Percentiles rank a stretch among this genome's conserved stretches.
Conservation (phyloP, 2,113 vertebrate species). For the Podarcis cretensis region DNA sequence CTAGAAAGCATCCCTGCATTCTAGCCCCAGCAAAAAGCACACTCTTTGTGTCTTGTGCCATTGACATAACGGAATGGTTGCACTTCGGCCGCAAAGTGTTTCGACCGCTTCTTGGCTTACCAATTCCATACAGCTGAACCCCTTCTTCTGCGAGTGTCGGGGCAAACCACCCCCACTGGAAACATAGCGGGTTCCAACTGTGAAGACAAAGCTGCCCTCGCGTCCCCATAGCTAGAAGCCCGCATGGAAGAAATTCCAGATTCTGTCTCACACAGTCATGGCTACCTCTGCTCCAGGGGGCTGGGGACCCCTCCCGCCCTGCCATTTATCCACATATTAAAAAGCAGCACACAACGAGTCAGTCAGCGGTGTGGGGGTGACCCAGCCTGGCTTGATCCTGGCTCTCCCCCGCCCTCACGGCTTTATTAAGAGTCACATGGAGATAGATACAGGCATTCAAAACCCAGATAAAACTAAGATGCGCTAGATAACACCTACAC, state of each 20-base stretch:
- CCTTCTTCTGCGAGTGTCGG: background rate
- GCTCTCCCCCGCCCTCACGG: slow-evolving; percentile 36
- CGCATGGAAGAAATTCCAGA: background rate
- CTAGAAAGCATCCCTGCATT: background rate
- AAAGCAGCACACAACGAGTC: slow-evolving; percentile 4
- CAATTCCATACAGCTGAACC: background rate
- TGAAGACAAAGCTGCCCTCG: background rate
- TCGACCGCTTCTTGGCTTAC: background rate
- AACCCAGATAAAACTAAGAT: slow-evolving; percentile 34
- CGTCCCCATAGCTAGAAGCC: background rate
- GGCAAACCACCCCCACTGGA: background rate
- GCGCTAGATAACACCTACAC: slow-evolving; percentile 46
- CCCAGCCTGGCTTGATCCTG: slow-evolving; percentile 45
- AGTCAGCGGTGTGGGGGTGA: slow-evolving; percentile 28
- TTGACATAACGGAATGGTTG: background rate
- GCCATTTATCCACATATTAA: background rate
- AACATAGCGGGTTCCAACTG: background rate
- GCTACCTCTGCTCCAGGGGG: background rate
- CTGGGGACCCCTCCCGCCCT: background rate
- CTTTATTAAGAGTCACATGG: slow-evolving; percentile 49
- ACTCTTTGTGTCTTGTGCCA: background rate
- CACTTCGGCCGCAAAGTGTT: background rate
- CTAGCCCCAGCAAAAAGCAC: background rate
- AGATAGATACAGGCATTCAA: slow-evolving; percentile 44
- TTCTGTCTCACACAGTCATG: background rate